phyloP scores from a whole-genome alignment of 1,140 invertebrate genomes.

The Cyclargus thomasi region DNA sequence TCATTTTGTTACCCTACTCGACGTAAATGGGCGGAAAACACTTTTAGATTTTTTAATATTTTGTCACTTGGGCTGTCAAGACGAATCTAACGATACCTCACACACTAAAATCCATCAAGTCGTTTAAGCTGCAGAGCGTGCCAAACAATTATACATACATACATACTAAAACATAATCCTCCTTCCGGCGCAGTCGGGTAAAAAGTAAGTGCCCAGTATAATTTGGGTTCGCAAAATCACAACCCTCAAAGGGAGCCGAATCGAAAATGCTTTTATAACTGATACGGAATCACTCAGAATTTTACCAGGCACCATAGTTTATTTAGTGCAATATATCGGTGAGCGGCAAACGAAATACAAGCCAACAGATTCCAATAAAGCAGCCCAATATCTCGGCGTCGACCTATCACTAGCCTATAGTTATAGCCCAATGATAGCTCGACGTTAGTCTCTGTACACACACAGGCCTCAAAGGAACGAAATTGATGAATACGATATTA shows the following conservation, averaged over 20 bases:
- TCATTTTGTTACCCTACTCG: too few relatives aligned
- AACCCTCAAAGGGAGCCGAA: not conserved
- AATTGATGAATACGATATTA: not conserved
- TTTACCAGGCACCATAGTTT: conserved; percentile 6
- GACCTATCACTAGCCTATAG: not conserved
- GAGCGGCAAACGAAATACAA: not conserved
- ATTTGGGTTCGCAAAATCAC: not conserved
- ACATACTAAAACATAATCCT: too few relatives aligned
- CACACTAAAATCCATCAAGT: too few relatives aligned
- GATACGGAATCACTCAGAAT: conserved; percentile 1
- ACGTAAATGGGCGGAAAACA: too few relatives aligned
- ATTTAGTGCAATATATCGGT: conserved; percentile 8
- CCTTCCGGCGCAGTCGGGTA: too few relatives aligned
- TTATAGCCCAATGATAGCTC: too few relatives aligned
- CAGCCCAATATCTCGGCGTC: not conserved
- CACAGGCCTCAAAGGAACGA: not conserved
- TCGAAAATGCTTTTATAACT: not conserved
- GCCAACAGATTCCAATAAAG: conserved; percentile 1
- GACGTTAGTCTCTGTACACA: not conserved
- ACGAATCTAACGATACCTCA: too few relatives aligned
- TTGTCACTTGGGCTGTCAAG: too few relatives aligned
- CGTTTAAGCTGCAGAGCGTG: too few relatives aligned
- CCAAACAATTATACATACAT: too few relatives aligned
- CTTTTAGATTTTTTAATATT: too few relatives aligned
- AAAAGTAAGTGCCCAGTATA: too few relatives aligned